Base-by-base conservation (phyloP, 53 echinoderm and acorn worm genomes). In the Echinarachnius parma region DNA sequence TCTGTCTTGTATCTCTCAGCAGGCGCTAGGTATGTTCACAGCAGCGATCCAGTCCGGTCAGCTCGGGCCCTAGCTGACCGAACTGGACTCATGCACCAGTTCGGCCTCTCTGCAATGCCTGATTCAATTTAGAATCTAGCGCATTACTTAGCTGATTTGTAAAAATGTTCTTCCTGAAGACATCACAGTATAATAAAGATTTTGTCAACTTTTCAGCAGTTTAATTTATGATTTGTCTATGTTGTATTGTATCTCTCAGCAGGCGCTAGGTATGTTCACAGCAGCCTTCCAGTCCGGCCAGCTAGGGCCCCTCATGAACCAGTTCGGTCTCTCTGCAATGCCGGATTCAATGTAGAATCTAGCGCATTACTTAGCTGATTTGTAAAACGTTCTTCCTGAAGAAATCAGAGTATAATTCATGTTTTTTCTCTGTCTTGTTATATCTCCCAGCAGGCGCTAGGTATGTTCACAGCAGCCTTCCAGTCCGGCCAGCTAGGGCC, bases 401-500 rank as follows among this genome's bases (percentile, higher is more conserved):
- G 11, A 10, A 0, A 16, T 44, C 16, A 16, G n/a, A n/a, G n/a
- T n/a, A n/a, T n/a, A 10, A 26, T 62, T 21, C 28, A 26, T 39
- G 4, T n/a, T 9, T 4, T 27, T 50, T 14, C 14, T 9, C 60
- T 32, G 0, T 39, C 0, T 29, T 30, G 18, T 28, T 30, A 42
- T n/a, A 22, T 14, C 34, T 53, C 31, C 23, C 22, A 67, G 0
- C 58, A 98, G 98, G 98, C 98, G n/a, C 70, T 92, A 81, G 80
- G 75, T 22, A 92, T 98, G 88, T 98, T 98, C 31, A 88, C 91
- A 36, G 92, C 92, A 16, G 98, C 98, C 0, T 98, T 98, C 47
- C 98, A 98, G 61, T 98, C 98, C 19, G 98, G 98, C 32, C 98
- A 98, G 75, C 75, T 98, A 13, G 98, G 98, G 27, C 98, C 98